A percentile compares a stretch with the other conserved stretches of the same genome.
These are phyloP conservation scores for Ptilorrhoa leucosticta DNA, from an alignment of 2,113 vertebrate species.

Conservation along the genomic window DNA sequence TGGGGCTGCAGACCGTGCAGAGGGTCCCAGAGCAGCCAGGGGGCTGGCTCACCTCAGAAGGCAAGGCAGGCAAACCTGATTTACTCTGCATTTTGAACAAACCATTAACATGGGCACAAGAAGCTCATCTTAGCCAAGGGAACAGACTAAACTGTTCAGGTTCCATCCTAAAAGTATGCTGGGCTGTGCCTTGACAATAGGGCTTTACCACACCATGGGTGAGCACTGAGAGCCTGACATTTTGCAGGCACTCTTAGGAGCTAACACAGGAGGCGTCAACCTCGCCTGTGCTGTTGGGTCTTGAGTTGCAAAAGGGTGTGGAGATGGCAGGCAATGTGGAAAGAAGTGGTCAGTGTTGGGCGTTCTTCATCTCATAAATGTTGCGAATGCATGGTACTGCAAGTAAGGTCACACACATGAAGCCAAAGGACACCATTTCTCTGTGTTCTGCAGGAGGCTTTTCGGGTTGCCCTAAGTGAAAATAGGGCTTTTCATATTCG, in stretches of 20 bases:
- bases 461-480: background rate
- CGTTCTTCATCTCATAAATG: background rate
- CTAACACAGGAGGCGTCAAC: background rate
- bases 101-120: background rate
- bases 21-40: background rate
- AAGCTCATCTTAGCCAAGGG: background rate
- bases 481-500: background rate
- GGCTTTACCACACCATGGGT: accelerated
- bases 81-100: background rate
- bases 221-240: background rate
- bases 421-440: background rate
- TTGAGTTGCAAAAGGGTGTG: background rate
- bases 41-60: background rate
- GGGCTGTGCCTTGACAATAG: background rate
- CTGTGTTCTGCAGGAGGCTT: background rate
- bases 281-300: background rate
- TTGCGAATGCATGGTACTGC: background rate
- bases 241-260: background rate
- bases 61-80: background rate
- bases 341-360: background rate
- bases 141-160: background rate
- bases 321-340: constrained; percentile 15
- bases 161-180: background rate
- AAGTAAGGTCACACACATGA: background rate
- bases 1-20: background rate